A percentile compares a stretch with the other conserved stretches of the same genome.
Conservation (phyloP, 2,113 vertebrate species). For the Epinephelus cyanopodus region DNA sequence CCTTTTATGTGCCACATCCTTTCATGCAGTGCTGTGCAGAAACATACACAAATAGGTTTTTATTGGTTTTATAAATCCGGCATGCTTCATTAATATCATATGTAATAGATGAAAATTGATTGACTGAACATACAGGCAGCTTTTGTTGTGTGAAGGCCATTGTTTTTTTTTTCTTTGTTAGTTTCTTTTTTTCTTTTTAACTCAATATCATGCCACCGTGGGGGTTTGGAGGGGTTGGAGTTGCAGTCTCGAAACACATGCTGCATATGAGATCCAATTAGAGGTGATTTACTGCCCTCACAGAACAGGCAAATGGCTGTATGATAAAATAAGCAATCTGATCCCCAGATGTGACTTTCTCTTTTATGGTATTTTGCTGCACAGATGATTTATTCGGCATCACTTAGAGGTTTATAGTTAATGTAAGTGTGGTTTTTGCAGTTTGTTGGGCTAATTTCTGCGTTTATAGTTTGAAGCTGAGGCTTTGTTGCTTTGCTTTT, state of each 20-base stretch:
- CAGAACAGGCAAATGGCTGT: slow-evolving; percentile 48
- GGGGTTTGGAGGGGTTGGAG: slow-evolving; percentile 30
- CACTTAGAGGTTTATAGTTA: slow-evolving; percentile 29
- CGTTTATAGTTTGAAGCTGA: slow-evolving; percentile 25
- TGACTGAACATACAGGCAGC: not conserved
- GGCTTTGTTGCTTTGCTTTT: slow-evolving; percentile 29
- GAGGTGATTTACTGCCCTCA: slow-evolving; percentile 62
- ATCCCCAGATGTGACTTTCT: slow-evolving; percentile 56
- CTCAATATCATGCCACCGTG: slow-evolving; percentile 10
- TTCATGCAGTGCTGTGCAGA: not conserved
- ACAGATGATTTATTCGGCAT: slow-evolving; percentile 26
- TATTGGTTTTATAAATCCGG: not conserved
- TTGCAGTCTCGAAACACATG: slow-evolving; percentile 52
- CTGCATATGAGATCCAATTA: slow-evolving; percentile 58
- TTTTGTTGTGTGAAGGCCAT: not conserved
- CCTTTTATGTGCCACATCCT: slow-evolving; percentile 9
- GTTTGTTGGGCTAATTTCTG: slow-evolving; percentile 46
- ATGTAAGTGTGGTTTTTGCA: slow-evolving; percentile 23
- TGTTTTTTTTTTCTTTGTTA: not conserved
- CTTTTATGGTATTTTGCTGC: slow-evolving; percentile 16
- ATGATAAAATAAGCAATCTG: slow-evolving; percentile 61
- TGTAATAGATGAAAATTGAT: slow-evolving; percentile 18
- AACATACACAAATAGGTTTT: not conserved
- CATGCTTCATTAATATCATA: not conserved
- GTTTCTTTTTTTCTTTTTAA: not conserved